Percentiles rank a stretch among this genome's conserved stretches.
Evolutionary conservation across 2,888 invertebrate genomes (phyloP).

Genomic region (Muschampia plurimacula): DNA sequence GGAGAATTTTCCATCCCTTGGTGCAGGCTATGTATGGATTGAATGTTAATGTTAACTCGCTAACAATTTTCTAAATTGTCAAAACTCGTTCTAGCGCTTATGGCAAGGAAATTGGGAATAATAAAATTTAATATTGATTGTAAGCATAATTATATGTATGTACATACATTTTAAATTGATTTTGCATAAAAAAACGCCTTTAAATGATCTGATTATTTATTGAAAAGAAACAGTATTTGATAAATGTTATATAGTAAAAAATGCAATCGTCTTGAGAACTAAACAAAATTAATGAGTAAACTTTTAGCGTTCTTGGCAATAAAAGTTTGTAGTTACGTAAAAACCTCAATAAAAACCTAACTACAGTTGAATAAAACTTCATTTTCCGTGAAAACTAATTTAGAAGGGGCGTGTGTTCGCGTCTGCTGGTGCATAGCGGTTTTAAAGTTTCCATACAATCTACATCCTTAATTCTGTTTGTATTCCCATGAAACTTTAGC

Average conservation of each 20-base stretch:
- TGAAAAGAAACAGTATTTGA: too few species aligned
- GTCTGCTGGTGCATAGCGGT: constrained; percentile 27
- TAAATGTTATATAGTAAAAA: not conserved
- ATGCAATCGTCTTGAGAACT: not conserved
- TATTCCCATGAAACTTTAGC: constrained; percentile 27
- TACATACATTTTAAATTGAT: too few species aligned
- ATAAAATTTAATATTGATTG: too few species aligned
- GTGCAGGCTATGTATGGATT: too few species aligned
- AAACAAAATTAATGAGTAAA: not conserved
- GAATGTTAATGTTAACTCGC: too few species aligned
- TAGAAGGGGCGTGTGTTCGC: constrained; percentile 28
- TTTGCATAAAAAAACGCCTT: too few species aligned
- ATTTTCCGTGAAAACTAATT: constrained; percentile 30
- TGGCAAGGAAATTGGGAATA: too few species aligned
- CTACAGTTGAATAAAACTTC: constrained; percentile 24
- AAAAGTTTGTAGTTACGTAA: not conserved
- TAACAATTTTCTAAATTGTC: too few species aligned
- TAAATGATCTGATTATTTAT: too few species aligned
- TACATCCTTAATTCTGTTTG: constrained; percentile 37
- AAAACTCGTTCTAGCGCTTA: too few species aligned
- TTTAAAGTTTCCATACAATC: constrained; percentile 36
- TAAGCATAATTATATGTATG: too few species aligned
- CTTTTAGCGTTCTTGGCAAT: not conserved
- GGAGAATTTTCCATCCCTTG: too few species aligned
- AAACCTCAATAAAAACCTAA: constrained; percentile 17